Evolutionary conservation across 2,888 invertebrate species (phyloP).

Genomic region (Reticulitermes lucifugus): DNA sequence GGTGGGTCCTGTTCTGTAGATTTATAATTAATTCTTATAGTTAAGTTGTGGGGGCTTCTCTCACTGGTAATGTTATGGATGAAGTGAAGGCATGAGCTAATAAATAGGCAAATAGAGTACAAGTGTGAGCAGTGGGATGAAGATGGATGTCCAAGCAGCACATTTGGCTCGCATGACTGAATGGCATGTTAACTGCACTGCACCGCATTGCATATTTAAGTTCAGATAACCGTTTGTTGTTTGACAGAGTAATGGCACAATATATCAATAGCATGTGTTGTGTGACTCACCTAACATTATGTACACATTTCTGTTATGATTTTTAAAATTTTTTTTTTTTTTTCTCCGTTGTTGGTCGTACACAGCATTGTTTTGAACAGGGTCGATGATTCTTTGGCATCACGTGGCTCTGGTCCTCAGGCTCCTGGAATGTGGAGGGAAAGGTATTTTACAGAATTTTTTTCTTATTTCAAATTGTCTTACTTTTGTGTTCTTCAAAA

Average conservation of each 20-base stretch:
- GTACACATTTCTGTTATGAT: not conserved
- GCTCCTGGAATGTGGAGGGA: conserved; percentile 68
- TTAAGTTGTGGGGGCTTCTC: no score
- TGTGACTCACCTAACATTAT: not conserved
- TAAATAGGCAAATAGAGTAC: no score
- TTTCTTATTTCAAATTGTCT: conserved; percentile 52
- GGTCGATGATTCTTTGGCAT: conserved; percentile 64
- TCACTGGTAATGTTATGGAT: no score
- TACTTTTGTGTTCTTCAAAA: conserved; percentile 56
- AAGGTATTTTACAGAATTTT: conserved; percentile 61
- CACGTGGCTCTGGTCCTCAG: conserved; percentile 63
- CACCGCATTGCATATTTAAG: not conserved
- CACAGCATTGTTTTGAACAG: conserved; percentile 54
- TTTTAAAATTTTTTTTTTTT: conserved; percentile 25
- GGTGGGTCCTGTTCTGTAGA: no score
- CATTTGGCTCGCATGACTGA: not conserved
- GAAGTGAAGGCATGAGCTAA: no score
- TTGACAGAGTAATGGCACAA: not conserved
- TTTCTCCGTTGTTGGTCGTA: conserved; percentile 7
- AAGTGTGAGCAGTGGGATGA: no score
- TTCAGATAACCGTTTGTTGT: not conserved
- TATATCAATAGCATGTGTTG: conserved; percentile 7
- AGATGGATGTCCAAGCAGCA: no score
- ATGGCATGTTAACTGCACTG: not conserved
- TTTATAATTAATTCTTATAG: no score